Evolutionary conservation across 1,140 invertebrate species (phyloP).

Genomic region (Meloidogyne chitwoodi): DNA sequence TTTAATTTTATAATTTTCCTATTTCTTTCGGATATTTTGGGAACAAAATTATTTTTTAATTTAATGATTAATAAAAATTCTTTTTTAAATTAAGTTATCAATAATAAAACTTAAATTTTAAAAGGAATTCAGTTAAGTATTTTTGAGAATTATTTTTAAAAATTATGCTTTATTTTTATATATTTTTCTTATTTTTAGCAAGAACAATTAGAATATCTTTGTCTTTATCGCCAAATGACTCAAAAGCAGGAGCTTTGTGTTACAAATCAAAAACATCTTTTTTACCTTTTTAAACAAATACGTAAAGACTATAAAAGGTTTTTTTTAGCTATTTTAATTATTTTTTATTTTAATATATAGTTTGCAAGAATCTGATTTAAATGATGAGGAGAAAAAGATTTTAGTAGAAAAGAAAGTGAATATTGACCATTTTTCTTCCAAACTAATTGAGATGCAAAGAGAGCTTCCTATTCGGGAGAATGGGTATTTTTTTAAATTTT

Average conservation of each 20-base stretch:
- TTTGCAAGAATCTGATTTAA: conserved; percentile 20
- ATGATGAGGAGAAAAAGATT: conserved; percentile 20
- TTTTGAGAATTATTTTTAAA: too few relatives aligned
- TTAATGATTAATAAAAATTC: too few relatives aligned
- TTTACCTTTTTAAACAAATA: conserved; percentile 40
- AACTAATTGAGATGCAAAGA: conserved; percentile 45
- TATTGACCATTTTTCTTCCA: conserved; percentile 31
- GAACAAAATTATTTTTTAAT: not conserved
- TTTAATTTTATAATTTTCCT: too few relatives aligned
- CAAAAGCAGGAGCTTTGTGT: conserved; percentile 27
- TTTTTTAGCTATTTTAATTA: not conserved
- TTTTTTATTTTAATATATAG: conserved; percentile 3
- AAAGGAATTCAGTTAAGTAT: too few relatives aligned
- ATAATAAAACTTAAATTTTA: too few relatives aligned
- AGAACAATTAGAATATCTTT: conserved; percentile 47
- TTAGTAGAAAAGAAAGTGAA: conserved; percentile 21
- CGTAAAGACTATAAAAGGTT: conserved; percentile 36
- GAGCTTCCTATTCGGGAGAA: conserved; percentile 49
- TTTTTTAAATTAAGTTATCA: too few relatives aligned
- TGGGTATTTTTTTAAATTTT: conserved; percentile 40
- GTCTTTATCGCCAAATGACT: conserved; percentile 40
- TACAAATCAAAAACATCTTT: conserved; percentile 51
- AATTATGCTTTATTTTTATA: too few relatives aligned
- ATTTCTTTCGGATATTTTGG: too few relatives aligned
- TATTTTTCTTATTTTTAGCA: conserved; percentile 25